Conservation (phyloP, 2,888 invertebrate species). For the Nomada flava region DNA sequence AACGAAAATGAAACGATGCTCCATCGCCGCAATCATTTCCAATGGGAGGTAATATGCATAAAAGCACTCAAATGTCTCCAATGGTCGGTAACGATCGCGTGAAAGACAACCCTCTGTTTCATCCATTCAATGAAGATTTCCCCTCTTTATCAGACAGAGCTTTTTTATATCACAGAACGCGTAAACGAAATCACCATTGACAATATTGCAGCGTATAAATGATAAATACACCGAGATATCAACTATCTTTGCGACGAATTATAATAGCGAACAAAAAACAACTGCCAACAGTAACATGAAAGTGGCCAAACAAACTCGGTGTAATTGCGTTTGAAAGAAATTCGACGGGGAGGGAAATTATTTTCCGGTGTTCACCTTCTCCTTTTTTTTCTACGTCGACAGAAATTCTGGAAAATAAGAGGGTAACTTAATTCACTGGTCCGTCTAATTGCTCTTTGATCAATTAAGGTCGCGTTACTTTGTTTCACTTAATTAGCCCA, state of each 20-base stretch:
- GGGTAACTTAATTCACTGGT: constrained; percentile 6
- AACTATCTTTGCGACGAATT: too few relatives aligned
- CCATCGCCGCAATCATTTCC: background rate
- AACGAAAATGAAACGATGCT: constrained; percentile 5
- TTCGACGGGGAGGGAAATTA: too few relatives aligned
- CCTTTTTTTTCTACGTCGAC: background rate
- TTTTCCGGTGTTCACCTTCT: background rate
- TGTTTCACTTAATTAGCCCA: constrained; percentile 46
- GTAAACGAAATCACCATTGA: too few relatives aligned
- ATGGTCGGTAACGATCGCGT: background rate
- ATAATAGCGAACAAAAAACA: too few relatives aligned
- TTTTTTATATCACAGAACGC: too few relatives aligned
- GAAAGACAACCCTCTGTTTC: background rate
- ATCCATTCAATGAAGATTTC: background rate
- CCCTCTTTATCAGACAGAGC: background rate
- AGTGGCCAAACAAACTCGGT: too few relatives aligned
- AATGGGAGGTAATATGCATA: background rate
- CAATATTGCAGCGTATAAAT: too few relatives aligned
- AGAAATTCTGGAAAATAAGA: background rate
- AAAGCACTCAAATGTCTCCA: background rate
- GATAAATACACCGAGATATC: too few relatives aligned
- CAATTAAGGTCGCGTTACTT: constrained; percentile 37
- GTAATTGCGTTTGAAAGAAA: too few relatives aligned
- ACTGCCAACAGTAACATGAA: too few relatives aligned
- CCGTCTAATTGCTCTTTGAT: constrained; percentile 24